Base-by-base conservation (phyloP, 1,140 invertebrate genomes). In the Drosophila asahinai region DNA sequence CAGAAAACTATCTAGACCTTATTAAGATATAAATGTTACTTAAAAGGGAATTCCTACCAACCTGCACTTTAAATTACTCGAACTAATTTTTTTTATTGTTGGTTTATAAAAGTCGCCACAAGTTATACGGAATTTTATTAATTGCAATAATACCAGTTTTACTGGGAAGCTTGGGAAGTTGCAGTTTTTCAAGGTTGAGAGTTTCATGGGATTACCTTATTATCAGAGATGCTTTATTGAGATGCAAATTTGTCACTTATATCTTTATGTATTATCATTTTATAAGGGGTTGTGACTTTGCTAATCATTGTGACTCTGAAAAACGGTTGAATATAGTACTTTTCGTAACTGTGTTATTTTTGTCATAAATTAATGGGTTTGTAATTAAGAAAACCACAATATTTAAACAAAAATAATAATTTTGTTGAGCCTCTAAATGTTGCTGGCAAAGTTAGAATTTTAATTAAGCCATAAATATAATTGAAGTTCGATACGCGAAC, bases 401-500 rank as follows among this genome's bases (percentile, higher is more conserved):
- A 19, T 19, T 19, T 19, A 19, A 19, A 19, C 19, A 22, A 22
- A 0, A 22, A 54, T 9, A 33, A 12, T 6, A 27, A 2, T 22
- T 22, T 22, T 22, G 19, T 2, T 4, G 12, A 38, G 14, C 33
- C 5, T 36, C 1, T 19, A 9, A 3, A 22, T 25, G 5, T 57
- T 57, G 17, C 30, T 14, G 11, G 0, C 52, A 22, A 55, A 17
- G 7, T 15, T 4, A 12, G 19, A 22, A 42, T 40, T 40, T 40
- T n/a, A 40, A 57, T 40, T 7, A 57, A 25, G 19, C 6, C 6
- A 40, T 25, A 6, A 11, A n/a, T 25, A 25, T 19, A 40, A 36
- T 25, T 11, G 54, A 57, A 40, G 11, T 15, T 7, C 33, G 33
- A 36, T 15, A 11, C 14, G 27, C 60, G 38, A 67, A 67, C 64